Percentiles rank a stretch among this genome's conserved stretches.
Evolutionary conservation across 2,888 invertebrate genomes (phyloP).

Genomic region (Andrena dorsata): DNA sequence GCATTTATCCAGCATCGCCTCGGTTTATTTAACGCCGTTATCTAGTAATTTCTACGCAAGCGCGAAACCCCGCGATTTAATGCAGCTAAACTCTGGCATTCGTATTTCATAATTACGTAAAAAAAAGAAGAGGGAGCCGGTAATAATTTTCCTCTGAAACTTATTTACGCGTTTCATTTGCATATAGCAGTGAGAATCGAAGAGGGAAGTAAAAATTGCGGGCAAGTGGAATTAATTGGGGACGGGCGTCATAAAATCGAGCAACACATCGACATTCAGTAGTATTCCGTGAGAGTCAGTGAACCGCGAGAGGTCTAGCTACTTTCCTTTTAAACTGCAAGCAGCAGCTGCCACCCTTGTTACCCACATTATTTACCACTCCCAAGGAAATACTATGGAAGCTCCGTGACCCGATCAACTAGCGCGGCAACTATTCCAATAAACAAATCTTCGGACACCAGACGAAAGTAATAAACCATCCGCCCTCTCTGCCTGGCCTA

Average conservation of each 20-base stretch:
- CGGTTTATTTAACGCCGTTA: conserved; percentile 48
- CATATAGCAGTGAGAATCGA: not conserved
- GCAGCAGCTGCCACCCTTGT: too few species aligned
- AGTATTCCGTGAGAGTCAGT: not conserved
- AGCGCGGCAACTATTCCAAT: not conserved
- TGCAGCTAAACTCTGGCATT: not conserved
- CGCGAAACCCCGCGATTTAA: conserved; percentile 31
- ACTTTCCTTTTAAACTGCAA: not conserved
- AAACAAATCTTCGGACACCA: not conserved
- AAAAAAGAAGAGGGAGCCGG: conserved; percentile 4
- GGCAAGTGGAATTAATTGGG: not conserved
- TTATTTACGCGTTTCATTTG: conserved; percentile 1
- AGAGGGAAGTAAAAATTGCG: not conserved
- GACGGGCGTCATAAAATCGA: not conserved
- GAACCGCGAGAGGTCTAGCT: not conserved
- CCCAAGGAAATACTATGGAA: too few species aligned
- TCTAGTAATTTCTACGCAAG: conserved; percentile 51
- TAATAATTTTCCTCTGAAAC: conserved; percentile 13
- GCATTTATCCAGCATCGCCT: conserved; percentile 48
- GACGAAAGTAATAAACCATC: too few species aligned
- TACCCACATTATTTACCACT: too few species aligned
- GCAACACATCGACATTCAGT: not conserved
- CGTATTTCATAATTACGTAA: conserved; percentile 36
- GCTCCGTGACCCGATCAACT: too few species aligned
- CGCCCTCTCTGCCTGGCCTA: not conserved